Conservation (phyloP, 2,113 vertebrate genomes). For the Sylvilagus bachmani region DNA sequence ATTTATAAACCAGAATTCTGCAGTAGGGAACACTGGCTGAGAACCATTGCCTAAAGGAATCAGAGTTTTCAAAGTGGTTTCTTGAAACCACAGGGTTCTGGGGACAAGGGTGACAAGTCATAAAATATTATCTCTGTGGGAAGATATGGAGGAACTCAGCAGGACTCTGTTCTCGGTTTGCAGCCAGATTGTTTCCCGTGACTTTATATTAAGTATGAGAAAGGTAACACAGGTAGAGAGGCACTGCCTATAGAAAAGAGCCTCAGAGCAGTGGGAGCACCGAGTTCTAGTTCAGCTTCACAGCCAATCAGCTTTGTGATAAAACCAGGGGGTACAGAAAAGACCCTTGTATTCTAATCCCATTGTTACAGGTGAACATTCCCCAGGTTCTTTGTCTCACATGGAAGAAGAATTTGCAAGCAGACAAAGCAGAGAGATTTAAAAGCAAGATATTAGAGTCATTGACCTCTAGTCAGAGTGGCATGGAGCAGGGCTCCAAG, state of each 20-base stretch:
- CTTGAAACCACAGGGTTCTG: conserved; percentile 51
- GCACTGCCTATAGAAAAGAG: neutral
- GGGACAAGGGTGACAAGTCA: conserved; percentile 72
- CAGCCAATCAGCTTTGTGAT: neutral
- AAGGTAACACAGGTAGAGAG: neutral
- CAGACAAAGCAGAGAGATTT: no score
- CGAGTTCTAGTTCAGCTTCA: neutral
- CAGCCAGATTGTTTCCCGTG: conserved; percentile 41
- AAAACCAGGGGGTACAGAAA: neutral
- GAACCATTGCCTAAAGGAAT: neutral
- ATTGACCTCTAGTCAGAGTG: no score
- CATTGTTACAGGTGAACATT: no score
- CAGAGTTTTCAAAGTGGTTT: neutral
- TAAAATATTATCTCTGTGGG: conserved; percentile 65
- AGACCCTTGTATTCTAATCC: neutral
- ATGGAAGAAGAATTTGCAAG: no score
- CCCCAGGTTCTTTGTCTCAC: no score
- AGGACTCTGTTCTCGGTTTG: neutral
- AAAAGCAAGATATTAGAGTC: no score
- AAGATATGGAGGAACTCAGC: conserved; percentile 17
- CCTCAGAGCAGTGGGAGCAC: neutral
- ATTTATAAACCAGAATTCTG: neutral
- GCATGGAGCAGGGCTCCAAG: no score
- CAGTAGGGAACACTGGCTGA: neutral
- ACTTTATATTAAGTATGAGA: neutral